Evolutionary conservation across 2,888 invertebrate genomes (phyloP), one percentile per base, ranked within the genome.

Genomic region (Mechanitis messenoides): DNA sequence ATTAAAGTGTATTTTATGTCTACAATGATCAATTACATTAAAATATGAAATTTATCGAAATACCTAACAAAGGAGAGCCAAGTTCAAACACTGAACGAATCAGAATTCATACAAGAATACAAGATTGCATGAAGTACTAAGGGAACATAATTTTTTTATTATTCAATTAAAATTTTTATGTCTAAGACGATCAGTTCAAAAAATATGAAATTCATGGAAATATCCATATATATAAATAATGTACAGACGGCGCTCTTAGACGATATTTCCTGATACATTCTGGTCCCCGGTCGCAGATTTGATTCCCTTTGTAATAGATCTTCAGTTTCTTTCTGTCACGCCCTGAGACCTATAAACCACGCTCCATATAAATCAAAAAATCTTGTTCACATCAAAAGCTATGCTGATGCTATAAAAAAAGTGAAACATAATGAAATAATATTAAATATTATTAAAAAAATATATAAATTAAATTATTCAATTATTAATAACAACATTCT

Each of bases 281-380:
- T 3, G 0, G 31, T 55, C 60, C 60, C 59, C 54, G 59, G 42
- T 35, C 62, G 58, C 45, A 47, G 58, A 59, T 63, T 53, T 45
- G 64, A 58, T 61, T 59, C 66, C 58, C 59, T 47, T 53, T 53
- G 64, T 64, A 64, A 66, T 66, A 62, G 60, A 62, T 66, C 62
- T 58, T 59, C 61, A 45, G 56, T 55, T 59, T 45, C 60, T 45
- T 42, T 57, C 55, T 61, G 63, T 56, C 65, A 62, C 66, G 62
- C 66, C 63, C 20, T 53, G 66, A 66, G 66, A 64, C 66, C 64
- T 66, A 64, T 66, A 64, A 66, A 64, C 58, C 64, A 66, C 54
- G 58, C 56, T 60, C 20, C 31, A 64, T 58, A 64, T 66, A 64
- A 66, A 66, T 66, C 66, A 55, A 33, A n/a, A 33, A 12, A 5